Conservation (phyloP, 2,888 invertebrate genomes). For the Acanthosepion pharaonis region DNA sequence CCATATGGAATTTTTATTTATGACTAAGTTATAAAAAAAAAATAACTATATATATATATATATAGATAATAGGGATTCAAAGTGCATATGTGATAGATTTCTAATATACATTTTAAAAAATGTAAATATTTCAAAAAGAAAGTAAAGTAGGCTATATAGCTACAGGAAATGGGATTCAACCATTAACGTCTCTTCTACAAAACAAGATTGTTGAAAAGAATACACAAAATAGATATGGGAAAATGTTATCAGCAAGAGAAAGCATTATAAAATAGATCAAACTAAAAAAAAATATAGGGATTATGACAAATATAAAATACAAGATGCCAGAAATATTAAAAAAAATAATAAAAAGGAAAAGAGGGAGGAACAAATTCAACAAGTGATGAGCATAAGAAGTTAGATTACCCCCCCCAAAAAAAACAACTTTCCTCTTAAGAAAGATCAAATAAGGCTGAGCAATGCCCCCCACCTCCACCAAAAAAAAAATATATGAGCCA, state of each 20-base stretch:
- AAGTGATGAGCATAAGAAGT: not conserved
- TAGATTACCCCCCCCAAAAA: not conserved
- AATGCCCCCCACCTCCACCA: not conserved
- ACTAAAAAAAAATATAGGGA: not conserved
- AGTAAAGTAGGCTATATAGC: not conserved
- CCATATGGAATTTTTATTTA: not conserved
- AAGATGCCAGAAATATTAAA: not conserved
- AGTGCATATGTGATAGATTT: not conserved
- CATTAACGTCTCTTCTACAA: not conserved
- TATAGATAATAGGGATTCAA: not conserved
- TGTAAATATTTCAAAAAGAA: not conserved
- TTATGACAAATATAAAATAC: not conserved
- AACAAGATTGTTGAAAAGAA: not conserved
- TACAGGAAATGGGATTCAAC: not conserved
- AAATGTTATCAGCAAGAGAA: not conserved
- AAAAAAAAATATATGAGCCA: not conserved
- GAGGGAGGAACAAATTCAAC: not conserved
- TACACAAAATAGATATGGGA: not conserved
- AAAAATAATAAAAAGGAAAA: not conserved
- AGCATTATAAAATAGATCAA: not conserved
- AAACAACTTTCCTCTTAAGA: no score
- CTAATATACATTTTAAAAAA: not conserved
- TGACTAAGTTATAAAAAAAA: not conserved
- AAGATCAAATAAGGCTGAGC: not conserved
- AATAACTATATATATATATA: not conserved